These are phyloP conservation scores for Petromus typicus DNA, from an alignment of 2,113 vertebrate genomes.

Conservation along the genomic window DNA sequence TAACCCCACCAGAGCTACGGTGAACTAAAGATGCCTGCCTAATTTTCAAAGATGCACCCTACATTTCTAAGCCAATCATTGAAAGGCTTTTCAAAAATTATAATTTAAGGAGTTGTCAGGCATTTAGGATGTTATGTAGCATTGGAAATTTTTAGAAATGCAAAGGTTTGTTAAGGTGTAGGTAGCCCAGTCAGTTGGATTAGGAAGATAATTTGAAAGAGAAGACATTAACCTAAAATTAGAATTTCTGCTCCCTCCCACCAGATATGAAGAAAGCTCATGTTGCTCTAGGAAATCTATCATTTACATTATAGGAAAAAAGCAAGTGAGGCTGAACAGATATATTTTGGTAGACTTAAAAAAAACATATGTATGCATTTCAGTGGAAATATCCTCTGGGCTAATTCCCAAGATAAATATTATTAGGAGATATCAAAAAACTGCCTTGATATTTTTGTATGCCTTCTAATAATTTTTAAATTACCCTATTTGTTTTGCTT, in stretches of 20 bases:
- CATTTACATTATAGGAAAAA: background rate
- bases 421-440: background rate
- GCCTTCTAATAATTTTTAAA: conserved; percentile 13
- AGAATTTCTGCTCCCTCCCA: background rate
- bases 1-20: background rate
- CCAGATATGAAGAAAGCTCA: background rate
- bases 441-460: background rate
- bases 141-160: background rate
- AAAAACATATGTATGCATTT: background rate
- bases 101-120: background rate
- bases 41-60: background rate
- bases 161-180: background rate
- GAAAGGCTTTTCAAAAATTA: background rate
- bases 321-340: background rate
- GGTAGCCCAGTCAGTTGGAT: background rate
- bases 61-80: background rate
- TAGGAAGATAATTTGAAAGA: background rate
- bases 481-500: background rate
- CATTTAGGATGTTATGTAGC: background rate
- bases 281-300: background rate
- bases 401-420: background rate
- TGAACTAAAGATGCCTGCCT: background rate
- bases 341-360: background rate
- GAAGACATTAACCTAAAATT: background rate
- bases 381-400: background rate